These are phyloP conservation scores for Brachycybe producta DNA, from an alignment of 2,888 invertebrate species.

Conservation along the genomic window DNA sequence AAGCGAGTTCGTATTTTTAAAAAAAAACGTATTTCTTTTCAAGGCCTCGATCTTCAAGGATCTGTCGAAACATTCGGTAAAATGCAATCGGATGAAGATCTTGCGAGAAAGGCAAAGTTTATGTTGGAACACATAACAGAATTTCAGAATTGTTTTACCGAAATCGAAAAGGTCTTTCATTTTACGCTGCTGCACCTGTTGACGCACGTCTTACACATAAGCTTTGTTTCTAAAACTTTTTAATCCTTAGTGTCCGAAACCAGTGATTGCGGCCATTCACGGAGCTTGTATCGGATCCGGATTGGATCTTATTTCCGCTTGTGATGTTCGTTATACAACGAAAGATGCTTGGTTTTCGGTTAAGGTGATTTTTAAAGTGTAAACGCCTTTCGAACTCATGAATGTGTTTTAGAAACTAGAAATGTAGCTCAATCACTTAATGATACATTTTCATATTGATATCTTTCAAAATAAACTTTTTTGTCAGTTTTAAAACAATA, in stretches of 20 bases:
- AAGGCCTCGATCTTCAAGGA: constrained; percentile 62
- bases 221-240: constrained; percentile 4
- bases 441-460: no score
- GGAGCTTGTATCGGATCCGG: constrained; percentile 84
- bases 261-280: constrained; percentile 78
- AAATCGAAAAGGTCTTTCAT: constrained; percentile 55
- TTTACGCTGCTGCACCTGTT: not conserved
- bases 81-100: constrained; percentile 53
- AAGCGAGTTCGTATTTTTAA: no score
- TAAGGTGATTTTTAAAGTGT: no score
- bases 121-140: constrained; percentile 47
- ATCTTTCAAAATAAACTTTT: no score
- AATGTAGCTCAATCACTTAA: no score
- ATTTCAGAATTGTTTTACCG: constrained; percentile 64
- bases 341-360: constrained; percentile 83
- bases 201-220: not conserved
- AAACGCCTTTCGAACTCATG: no score
- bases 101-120: constrained; percentile 58
- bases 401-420: no score
- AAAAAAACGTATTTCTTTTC: no score
- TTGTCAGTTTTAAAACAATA: no score
- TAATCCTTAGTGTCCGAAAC: constrained; percentile 67
- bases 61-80: constrained; percentile 44
- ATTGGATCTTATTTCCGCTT: constrained; percentile 71
- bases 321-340: constrained; percentile 84